Percentiles rank a stretch among this genome's conserved stretches.
phyloP scores from a whole-genome alignment of 1,140 invertebrate species.

The Forficula auricularia region DNA sequence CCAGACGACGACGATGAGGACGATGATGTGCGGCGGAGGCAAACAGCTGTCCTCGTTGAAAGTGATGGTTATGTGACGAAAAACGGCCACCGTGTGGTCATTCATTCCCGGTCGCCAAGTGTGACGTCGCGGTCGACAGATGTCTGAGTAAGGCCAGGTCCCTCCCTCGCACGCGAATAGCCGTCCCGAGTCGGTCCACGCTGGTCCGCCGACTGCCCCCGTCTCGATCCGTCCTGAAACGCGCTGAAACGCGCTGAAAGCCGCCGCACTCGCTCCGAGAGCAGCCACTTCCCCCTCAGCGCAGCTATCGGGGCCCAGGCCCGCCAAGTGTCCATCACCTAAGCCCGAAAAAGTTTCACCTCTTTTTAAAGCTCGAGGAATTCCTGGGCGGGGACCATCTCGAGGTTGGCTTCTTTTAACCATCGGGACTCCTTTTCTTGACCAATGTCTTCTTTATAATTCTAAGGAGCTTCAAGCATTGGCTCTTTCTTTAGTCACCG shows the following conservation, averaged over 20 bases:
- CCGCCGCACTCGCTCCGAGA: neutral
- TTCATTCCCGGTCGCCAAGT: slow-evolving; percentile 67
- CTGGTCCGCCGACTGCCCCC: neutral
- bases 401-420: no score
- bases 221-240: neutral
- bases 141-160: slow-evolving; percentile 51
- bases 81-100: slow-evolving; percentile 74
- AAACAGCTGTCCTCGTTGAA: slow-evolving; percentile 64
- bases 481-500: no score
- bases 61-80: slow-evolving; percentile 63
- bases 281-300: no score
- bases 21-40: slow-evolving; percentile 24
- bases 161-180: slow-evolving; percentile 25
- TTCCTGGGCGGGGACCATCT: no score
- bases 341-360: no score
- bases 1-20: slow-evolving; percentile 18
- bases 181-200: neutral
- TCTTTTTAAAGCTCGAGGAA: no score
- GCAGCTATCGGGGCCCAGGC: neutral
- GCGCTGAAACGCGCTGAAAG: neutral
- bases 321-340: neutral
- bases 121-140: slow-evolving; percentile 60
- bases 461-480: no score
- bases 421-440: no score
- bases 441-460: no score